A percentile compares a stretch with the other conserved stretches of the same genome.
phyloP scores from a whole-genome alignment of 1,140 invertebrate species.

The Stegodyphus dumicola region DNA sequence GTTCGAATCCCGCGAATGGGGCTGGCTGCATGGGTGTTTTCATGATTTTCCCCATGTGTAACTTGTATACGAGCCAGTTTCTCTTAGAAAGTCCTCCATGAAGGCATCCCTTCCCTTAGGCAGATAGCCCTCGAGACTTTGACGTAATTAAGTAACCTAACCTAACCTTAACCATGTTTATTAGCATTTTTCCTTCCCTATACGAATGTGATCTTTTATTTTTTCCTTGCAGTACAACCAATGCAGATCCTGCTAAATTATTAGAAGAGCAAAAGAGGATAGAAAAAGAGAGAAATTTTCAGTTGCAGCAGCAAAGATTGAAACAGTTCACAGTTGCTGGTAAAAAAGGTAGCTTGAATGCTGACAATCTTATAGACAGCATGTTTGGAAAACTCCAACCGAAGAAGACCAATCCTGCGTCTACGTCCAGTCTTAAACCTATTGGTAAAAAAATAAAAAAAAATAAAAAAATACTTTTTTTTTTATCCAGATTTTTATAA shows the following conservation, averaged over 20 bases:
- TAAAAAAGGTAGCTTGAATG: conserved; percentile 53
- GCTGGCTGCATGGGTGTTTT: too few species aligned
- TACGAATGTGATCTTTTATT: neutral
- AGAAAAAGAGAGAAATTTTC: conserved; percentile 57
- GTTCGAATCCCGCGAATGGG: too few species aligned
- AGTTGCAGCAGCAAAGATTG: conserved; percentile 50
- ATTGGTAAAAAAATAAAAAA: neutral
- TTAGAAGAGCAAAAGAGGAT: conserved; percentile 45
- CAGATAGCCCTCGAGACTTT: too few species aligned
- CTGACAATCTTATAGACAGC: conserved; percentile 51
- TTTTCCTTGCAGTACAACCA: neutral
- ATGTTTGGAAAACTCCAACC: conserved; percentile 42
- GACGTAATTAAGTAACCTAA: too few species aligned
- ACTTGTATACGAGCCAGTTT: too few species aligned
- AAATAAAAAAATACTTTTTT: too few species aligned
- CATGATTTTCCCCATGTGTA: too few species aligned
- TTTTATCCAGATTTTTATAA: too few species aligned
- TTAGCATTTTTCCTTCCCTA: too few species aligned
- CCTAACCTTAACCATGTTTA: too few species aligned
- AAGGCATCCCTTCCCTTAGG: too few species aligned
- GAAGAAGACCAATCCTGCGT: neutral
- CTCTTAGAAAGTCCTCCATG: too few species aligned
- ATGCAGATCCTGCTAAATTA: conserved; percentile 34
- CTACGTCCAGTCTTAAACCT: neutral
- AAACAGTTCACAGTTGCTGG: conserved; percentile 53